These are phyloP conservation scores for Folsomia candida DNA, from an alignment of 2,888 invertebrate species.

Conservation along the genomic window DNA sequence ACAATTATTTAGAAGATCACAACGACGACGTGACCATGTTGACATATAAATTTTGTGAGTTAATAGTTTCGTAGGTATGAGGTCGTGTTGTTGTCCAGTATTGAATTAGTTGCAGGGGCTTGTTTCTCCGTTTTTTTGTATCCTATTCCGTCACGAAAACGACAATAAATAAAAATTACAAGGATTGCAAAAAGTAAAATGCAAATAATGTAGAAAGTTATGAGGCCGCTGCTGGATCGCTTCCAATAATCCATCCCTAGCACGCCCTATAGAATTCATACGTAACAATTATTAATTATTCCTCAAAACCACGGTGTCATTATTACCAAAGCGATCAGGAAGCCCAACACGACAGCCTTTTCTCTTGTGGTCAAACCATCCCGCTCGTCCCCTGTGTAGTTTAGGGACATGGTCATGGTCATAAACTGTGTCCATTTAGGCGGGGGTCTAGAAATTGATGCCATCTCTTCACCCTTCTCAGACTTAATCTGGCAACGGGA, in stretches of 20 bases:
- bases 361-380: conserved; percentile 33
- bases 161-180: conserved; percentile 22
- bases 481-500: conserved; percentile 22
- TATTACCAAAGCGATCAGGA: conserved; percentile 23
- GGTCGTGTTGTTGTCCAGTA: too few relatives aligned
- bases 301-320: not conserved
- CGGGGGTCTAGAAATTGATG: conserved; percentile 26
- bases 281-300: not conserved
- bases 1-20: too few relatives aligned
- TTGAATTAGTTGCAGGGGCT: too few relatives aligned
- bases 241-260: conserved; percentile 30
- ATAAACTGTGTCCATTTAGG: conserved; percentile 33
- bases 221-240: conserved; percentile 23
- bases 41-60: too few relatives aligned
- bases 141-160: conserved; percentile 22
- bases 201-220: conserved; percentile 22
- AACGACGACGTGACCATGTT: too few relatives aligned
- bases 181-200: conserved; percentile 23
- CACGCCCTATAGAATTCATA: conserved; percentile 23
- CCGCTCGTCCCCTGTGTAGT: conserved; percentile 30
- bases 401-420: conserved; percentile 29
- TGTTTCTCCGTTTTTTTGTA: too few relatives aligned
- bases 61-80: too few relatives aligned
- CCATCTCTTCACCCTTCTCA: conserved; percentile 27
- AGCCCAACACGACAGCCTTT: conserved; percentile 29